Percentiles rank a stretch among this genome's conserved stretches.
phyloP scores from a whole-genome alignment of 2,797 vertebrate genomes.

The Coccyzus lansbergi region DNA sequence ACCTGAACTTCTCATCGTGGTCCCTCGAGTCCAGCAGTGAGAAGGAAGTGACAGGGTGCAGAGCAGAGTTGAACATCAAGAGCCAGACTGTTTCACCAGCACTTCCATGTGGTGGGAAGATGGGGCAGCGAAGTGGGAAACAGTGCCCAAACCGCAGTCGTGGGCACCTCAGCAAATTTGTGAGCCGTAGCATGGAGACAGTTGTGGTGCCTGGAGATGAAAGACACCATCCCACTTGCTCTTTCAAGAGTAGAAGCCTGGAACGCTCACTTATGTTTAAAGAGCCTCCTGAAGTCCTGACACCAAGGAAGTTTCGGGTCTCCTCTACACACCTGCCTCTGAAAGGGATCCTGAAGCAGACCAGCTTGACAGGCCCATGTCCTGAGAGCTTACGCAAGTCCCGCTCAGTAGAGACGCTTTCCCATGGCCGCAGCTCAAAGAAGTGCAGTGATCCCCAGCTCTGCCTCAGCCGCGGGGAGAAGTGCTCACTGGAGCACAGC shows the following conservation, averaged over 20 bases:
- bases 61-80: slow-evolving; percentile 41
- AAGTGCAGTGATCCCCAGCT: slow-evolving; percentile 53
- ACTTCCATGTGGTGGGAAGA: slow-evolving; percentile 42
- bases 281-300: slow-evolving; percentile 78
- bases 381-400: slow-evolving; percentile 79
- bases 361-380: slow-evolving; percentile 33
- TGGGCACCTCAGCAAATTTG: slow-evolving; percentile 53
- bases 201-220: slow-evolving; percentile 61
- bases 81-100: slow-evolving; percentile 22
- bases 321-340: slow-evolving; percentile 64
- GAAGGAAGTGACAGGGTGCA: slow-evolving; percentile 72
- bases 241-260: slow-evolving; percentile 73
- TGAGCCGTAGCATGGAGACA: slow-evolving; percentile 73
- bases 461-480: slow-evolving; percentile 17
- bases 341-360: slow-evolving; percentile 85
- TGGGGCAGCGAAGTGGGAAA: slow-evolving; percentile 58
- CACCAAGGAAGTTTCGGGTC: slow-evolving; percentile 43
- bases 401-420: slow-evolving; percentile 77
- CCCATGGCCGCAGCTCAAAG: not conserved
- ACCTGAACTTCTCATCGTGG: slow-evolving; percentile 69
- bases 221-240: slow-evolving; percentile 40
- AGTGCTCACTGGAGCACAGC: slow-evolving; percentile 25
- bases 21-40: slow-evolving; percentile 83
- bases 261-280: slow-evolving; percentile 80
- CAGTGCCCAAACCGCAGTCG: not conserved